Conservation (phyloP, 2,888 invertebrate species). For the Mylabris sibirica region DNA sequence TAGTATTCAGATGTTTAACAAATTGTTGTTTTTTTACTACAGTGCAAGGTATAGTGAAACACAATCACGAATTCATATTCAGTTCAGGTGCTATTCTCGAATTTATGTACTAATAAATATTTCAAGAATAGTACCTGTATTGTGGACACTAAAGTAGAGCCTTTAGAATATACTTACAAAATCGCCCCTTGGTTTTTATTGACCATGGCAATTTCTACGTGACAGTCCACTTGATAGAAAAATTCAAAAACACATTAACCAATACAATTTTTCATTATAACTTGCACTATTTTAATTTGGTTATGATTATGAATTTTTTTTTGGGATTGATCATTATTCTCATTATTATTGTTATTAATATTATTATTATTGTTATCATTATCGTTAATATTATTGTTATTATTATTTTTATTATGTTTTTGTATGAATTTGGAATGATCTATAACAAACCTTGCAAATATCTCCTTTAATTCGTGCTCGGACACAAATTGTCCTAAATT, state of each 20-base stretch:
- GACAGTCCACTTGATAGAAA: conserved; percentile 48
- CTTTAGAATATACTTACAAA: conserved; percentile 45
- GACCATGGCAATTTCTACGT: conserved; percentile 48
- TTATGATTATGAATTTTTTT: conserved; percentile 26
- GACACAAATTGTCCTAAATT: conserved; percentile 97
- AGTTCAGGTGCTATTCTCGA: neutral
- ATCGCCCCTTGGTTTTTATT: conserved; percentile 46
- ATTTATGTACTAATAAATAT: neutral
- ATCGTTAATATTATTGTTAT: conserved; percentile 1
- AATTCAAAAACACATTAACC: conserved; percentile 35
- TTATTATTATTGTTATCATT: conserved; percentile 11
- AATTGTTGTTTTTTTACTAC: conserved; percentile 34
- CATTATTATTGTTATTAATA: conserved; percentile 6
- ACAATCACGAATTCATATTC: conserved; percentile 31
- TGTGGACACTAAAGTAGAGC: conserved; percentile 15
- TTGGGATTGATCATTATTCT: conserved; percentile 15
- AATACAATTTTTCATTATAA: conserved; percentile 47
- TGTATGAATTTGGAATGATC: conserved; percentile 1
- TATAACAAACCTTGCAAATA: conserved; percentile 88
- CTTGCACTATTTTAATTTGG: conserved; percentile 47
- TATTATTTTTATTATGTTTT: conserved; percentile 21
- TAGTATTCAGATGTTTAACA: no score
- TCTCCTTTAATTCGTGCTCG: conserved; percentile 97
- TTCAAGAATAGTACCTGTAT: neutral
- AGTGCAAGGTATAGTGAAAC: conserved; percentile 56